These are phyloP conservation scores for Hylaea fasciaria DNA, from an alignment of 2,888 invertebrate species.

Conservation along the genomic window DNA sequence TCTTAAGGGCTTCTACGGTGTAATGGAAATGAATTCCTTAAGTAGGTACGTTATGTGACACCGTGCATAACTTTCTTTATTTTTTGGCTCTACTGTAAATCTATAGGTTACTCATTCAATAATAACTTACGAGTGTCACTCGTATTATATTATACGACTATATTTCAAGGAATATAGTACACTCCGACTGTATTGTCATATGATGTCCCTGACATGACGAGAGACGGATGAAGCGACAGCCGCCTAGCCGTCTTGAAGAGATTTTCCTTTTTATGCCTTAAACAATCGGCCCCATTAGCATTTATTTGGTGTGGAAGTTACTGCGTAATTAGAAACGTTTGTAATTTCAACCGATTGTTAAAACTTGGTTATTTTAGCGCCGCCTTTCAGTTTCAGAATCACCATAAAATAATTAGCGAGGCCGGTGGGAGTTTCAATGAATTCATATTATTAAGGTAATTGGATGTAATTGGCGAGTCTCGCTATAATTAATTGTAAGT, in stretches of 20 bases:
- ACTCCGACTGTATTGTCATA: no score
- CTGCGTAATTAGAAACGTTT: slow-evolving; percentile 18
- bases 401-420: slow-evolving; percentile 15
- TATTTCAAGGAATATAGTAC: no score
- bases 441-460: slow-evolving; percentile 6
- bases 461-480: background rate
- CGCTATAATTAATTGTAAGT: no score
- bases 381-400: slow-evolving; percentile 6
- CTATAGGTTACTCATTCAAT: no score
- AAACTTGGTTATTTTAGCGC: slow-evolving; percentile 21
- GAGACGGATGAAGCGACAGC: background rate
- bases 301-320: slow-evolving; percentile 20
- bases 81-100: no score
- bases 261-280: slow-evolving; percentile 27
- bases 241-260: slow-evolving; percentile 11
- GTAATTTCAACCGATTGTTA: slow-evolving; percentile 19
- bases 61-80: no score
- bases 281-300: slow-evolving; percentile 26
- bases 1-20: no score
- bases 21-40: no score
- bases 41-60: no score
- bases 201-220: background rate
- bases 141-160: no score
- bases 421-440: background rate
- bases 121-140: no score